Percentiles rank a stretch among this genome's conserved stretches.
phyloP scores from a whole-genome alignment of 1,140 invertebrate species.

The Drosophila auraria region DNA sequence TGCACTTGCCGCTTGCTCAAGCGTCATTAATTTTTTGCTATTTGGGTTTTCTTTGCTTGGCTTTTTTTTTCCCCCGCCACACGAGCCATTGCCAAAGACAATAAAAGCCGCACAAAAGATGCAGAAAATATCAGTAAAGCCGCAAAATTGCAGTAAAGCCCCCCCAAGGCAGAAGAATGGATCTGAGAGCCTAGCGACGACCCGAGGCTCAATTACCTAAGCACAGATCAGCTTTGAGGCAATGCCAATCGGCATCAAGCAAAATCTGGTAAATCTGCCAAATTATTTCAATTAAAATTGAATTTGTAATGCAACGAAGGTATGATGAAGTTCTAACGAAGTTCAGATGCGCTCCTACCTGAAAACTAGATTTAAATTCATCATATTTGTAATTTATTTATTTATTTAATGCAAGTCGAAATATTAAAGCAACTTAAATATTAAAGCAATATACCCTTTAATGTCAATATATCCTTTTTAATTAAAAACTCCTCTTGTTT shows the following conservation, averaged over 20 bases:
- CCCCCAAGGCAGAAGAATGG: conserved; percentile 49
- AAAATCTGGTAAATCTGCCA: conserved; percentile 53
- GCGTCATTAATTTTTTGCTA: conserved; percentile 60
- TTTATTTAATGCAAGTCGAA: no score
- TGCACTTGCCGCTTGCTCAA: conserved; percentile 54
- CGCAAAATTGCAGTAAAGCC: conserved; percentile 45
- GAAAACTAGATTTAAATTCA: background rate
- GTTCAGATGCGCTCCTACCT: conserved; percentile 18
- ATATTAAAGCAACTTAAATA: no score
- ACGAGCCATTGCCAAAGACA: conserved; percentile 61
- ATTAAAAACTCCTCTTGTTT: no score
- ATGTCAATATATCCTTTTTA: no score
- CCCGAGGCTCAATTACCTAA: conserved; percentile 62
- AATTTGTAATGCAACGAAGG: conserved; percentile 63
- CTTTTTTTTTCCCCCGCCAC: conserved; percentile 27
- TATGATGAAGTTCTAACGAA: background rate
- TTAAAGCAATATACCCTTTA: no score
- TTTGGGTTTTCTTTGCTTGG: conserved; percentile 29
- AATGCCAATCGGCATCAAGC: conserved; percentile 51
- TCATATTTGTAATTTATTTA: no score
- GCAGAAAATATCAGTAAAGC: conserved; percentile 50
- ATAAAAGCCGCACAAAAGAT: conserved; percentile 67
- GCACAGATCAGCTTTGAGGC: conserved; percentile 40
- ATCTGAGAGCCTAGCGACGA: conserved; percentile 34
- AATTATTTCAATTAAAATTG: conserved; percentile 76